Base-by-base conservation (phyloP, 1,140 invertebrate genomes). In the Ptiloglossa arizonensis region DNA sequence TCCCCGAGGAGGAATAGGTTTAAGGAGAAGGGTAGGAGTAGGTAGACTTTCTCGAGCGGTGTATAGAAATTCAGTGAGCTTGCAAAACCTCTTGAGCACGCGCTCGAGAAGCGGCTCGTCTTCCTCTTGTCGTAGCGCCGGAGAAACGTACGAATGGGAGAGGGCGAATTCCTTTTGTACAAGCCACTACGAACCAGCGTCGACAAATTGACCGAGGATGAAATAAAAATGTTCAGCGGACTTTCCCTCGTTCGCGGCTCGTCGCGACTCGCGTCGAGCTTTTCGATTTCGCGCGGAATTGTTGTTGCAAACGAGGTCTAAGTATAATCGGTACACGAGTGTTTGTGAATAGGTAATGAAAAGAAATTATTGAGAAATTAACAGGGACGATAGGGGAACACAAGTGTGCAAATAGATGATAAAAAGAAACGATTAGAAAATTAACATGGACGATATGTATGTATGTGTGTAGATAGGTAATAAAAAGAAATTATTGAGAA, bases 21-120 rank as follows among this genome's bases (percentile, higher is more conserved):
- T 66, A 71, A 80, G 67, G 54, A 67, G 60, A 17, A 48, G 35
- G 35, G 41, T 27, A 27, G 57, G 44, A 32, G 44, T 35, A 19
- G 56, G 41, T 24, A 76, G 70, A 54, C 35, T 63, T 68, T 50
- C 57, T 52, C 73, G 64, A 38, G 29, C 59, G 24, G 38, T 63
- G 64, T 68, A 81, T 78, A 78, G 82, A 85, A 84, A 85, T 85
- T 77, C 73, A 85, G 63, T n/a, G 79, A 85, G 83, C 83, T 85
- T 85, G 73, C 83, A 81, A 75, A 85, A 84, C 78, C 82, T 83
- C 83, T 85, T 78, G 82, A 85, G 73, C 83, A 85, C 83, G 83
- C 82, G 83, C 81, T 71, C 66, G 71, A 76, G 68, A 59, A 84
- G 70, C 74, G 44, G 69, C 72, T 75, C 71, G 56, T 84, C 75